These are phyloP conservation scores for Actinia equina DNA, from an alignment of 64 coral and sea anemone genomes.

Conservation along the genomic window DNA sequence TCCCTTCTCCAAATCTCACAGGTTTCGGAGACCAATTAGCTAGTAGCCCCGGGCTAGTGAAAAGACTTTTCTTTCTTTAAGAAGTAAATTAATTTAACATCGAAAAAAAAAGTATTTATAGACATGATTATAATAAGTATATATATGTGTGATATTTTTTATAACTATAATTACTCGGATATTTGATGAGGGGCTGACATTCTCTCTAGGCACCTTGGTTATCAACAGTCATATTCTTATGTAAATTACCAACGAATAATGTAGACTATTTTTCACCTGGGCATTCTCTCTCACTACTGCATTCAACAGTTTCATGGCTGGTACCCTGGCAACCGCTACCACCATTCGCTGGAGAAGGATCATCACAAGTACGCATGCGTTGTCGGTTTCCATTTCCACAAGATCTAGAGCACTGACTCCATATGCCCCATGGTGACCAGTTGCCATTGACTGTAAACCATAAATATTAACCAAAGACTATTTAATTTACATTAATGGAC, in stretches of 20 bases:
- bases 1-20: too few relatives aligned
- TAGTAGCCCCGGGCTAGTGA: too few relatives aligned
- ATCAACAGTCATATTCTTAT: not conserved
- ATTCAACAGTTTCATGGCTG: not conserved
- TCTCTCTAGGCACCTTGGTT: not conserved
- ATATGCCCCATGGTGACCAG: slow-evolving; percentile 79
- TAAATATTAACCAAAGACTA: not conserved
- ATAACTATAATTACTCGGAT: too few relatives aligned
- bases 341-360: slow-evolving; percentile 49
- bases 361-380: slow-evolving; percentile 67
- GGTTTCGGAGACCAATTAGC: too few relatives aligned
- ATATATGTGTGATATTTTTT: too few relatives aligned
- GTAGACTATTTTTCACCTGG: not conserved
- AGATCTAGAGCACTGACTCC: slow-evolving; percentile 78
- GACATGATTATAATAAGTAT: too few relatives aligned
- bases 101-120: too few relatives aligned
- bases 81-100: too few relatives aligned
- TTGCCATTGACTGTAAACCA: slow-evolving; percentile 66
- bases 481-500: too few relatives aligned
- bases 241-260: not conserved
- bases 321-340: slow-evolving; percentile 54
- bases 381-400: slow-evolving; percentile 70
- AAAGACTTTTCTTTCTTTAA: too few relatives aligned
- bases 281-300: not conserved
- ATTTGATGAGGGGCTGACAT: too few relatives aligned